Base-by-base conservation (phyloP, 2,797 vertebrate genomes). In the Sebastes oblongus region DNA sequence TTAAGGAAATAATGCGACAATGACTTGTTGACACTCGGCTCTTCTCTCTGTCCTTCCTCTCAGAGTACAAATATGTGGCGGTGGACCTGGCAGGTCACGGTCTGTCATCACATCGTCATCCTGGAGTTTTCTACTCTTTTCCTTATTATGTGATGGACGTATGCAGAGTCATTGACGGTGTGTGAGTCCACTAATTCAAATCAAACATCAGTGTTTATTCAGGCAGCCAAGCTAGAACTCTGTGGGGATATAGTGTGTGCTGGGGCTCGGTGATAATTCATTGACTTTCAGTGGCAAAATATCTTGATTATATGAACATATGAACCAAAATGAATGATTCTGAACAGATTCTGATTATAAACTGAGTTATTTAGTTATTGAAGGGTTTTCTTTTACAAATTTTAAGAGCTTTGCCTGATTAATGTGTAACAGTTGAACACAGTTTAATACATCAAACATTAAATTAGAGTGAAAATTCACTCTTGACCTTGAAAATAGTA, bases 11-110 rank as follows among this genome's bases (percentile, higher is more conserved):
- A 4, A 54, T 14, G 6, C 34, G 11, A 20, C 3, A 6, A 0
- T 24, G 10, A 11, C 46, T 52, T n/a, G 11, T 14, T 66, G 32
- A 62, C 30, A 5, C 29, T 14, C 14, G 0, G 0, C 16, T 14
- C 14, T 59, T 36, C 4, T 77, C 10, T 72, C 18, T 64, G 12
- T 86, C 10, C 18, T 22, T 72, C 9, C 59, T 34, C 24, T 68
- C 83, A 99, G 98, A 94, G 61, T 96, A 84, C 76, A 93, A 86
- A 34, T 99, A 96, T 0, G 94, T 99, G 55, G 97, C 97, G 2
- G 61, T 98, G 91, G 98, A 99, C 87, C 93, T 98, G 34, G 86
- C 95, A 12, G 98, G 98, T 42, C 98, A 99, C 0, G 97, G 98
- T 1, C 82, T 90, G n/a, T 99, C 98, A 0, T 98, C 97, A 9